Conservation (phyloP, 2,113 vertebrate genomes). For the Bathybates hornii region DNA sequence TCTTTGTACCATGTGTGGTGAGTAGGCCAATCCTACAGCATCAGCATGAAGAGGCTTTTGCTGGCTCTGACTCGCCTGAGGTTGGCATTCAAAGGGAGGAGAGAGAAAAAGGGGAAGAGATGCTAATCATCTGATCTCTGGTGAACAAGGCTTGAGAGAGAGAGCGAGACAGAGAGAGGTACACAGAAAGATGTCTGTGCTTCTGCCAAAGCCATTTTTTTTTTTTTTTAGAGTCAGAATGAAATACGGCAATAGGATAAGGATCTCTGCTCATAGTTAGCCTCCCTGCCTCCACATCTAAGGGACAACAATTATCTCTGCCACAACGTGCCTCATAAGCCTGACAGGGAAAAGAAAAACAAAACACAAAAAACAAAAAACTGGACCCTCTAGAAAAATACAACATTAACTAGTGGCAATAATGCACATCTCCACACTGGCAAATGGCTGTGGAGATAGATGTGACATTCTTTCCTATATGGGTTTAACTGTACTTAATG, state of each 20-base stretch:
- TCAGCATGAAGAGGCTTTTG: conserved; percentile 18
- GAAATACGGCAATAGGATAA: conserved; percentile 33
- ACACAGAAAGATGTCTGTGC: conserved; percentile 14
- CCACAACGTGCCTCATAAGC: neutral
- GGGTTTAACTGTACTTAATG: neutral
- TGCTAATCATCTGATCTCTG: conserved; percentile 45
- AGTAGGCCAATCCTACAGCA: conserved; percentile 22
- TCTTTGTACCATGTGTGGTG: neutral
- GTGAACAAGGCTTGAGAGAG: conserved; percentile 30
- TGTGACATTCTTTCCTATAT: neutral
- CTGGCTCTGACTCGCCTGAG: conserved; percentile 1
- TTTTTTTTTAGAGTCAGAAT: neutral
- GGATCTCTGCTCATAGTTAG: conserved; percentile 22
- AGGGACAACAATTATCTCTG: conserved; percentile 25
- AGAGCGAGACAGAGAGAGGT: neutral
- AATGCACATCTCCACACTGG: neutral
- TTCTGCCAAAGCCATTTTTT: conserved; percentile 16
- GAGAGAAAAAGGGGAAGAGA: conserved; percentile 17
- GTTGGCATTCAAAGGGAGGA: conserved; percentile 33
- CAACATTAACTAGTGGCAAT: neutral
- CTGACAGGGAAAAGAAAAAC: neutral
- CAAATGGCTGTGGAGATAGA: neutral
- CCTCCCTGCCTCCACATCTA: neutral
- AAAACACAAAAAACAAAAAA: neutral
- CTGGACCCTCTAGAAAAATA: neutral